Evolutionary conservation across 2,797 vertebrate genomes (phyloP).

Genomic region (Malacoraja senta): DNA sequence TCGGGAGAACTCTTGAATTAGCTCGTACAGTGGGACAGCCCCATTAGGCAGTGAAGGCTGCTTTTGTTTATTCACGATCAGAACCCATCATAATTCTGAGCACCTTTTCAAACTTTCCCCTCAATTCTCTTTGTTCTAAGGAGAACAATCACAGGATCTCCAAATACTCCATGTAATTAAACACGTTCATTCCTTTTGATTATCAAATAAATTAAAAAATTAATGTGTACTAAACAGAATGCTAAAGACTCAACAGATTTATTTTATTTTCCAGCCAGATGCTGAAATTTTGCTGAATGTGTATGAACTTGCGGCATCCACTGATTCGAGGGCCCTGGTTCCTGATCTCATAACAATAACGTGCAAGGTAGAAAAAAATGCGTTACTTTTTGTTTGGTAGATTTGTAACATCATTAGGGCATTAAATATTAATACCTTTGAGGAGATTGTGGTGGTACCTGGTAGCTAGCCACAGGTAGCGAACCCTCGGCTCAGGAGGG

Average conservation of each 20-base stretch:
- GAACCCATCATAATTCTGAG: background rate
- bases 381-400: background rate
- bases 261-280: slow-evolving; percentile 62
- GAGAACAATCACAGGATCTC: background rate
- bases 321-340: slow-evolving; percentile 54
- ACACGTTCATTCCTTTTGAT: background rate
- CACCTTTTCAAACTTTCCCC: background rate
- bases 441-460: background rate
- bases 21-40: too few relatives aligned
- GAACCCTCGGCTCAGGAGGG: too few relatives aligned
- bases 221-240: background rate
- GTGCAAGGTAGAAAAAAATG: slow-evolving; percentile 62
- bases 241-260: background rate
- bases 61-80: background rate
- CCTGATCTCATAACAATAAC: slow-evolving; percentile 67
- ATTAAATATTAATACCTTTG: background rate
- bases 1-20: too few relatives aligned
- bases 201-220: background rate
- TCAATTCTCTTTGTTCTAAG: background rate
- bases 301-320: slow-evolving; percentile 68
- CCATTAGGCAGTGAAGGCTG: background rate
- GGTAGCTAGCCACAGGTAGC: too few relatives aligned
- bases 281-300: slow-evolving; percentile 67
- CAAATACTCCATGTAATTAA: too few relatives aligned
- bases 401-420: background rate